phyloP scores from a whole-genome alignment of 2,797 vertebrate genomes.

The Danio albolineatus region DNA sequence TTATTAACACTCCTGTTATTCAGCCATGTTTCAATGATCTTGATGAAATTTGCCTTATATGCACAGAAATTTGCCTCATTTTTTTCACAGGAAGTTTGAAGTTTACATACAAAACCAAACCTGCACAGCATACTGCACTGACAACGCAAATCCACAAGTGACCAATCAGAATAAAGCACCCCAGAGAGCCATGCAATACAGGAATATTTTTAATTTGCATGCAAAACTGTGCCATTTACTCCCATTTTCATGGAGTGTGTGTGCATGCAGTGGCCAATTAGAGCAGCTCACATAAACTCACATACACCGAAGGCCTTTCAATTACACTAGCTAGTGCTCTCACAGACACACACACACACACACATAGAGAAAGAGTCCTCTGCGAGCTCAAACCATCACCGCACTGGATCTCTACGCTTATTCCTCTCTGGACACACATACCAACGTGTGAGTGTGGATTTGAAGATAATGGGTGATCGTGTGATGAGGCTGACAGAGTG shows the following conservation, averaged over 20 bases:
- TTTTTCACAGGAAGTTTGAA: too few relatives aligned
- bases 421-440: conserved; percentile 50
- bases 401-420: not conserved
- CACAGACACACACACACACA: conserved; percentile 22
- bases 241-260: conserved; percentile 20
- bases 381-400: conserved; percentile 10
- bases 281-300: conserved; percentile 68
- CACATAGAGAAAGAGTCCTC: not conserved
- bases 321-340: conserved; percentile 67
- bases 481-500: conserved; percentile 13
- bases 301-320: conserved; percentile 72
- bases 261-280: conserved; percentile 72
- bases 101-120: too few relatives aligned
- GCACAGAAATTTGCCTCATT: too few relatives aligned
- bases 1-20: too few relatives aligned
- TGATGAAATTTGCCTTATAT: too few relatives aligned
- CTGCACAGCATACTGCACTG: not conserved
- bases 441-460: not conserved
- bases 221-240: conserved; percentile 30
- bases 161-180: not conserved
- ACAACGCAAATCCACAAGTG: not conserved
- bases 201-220: conserved; percentile 12
- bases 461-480: conserved; percentile 20
- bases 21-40: too few relatives aligned
- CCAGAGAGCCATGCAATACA: not conserved